Evolutionary conservation across 37 sponge, comb jelly and placozoan genomes (phyloP), one percentile per base, ranked within the genome.

Genomic region (Haliclona indistincta): DNA sequence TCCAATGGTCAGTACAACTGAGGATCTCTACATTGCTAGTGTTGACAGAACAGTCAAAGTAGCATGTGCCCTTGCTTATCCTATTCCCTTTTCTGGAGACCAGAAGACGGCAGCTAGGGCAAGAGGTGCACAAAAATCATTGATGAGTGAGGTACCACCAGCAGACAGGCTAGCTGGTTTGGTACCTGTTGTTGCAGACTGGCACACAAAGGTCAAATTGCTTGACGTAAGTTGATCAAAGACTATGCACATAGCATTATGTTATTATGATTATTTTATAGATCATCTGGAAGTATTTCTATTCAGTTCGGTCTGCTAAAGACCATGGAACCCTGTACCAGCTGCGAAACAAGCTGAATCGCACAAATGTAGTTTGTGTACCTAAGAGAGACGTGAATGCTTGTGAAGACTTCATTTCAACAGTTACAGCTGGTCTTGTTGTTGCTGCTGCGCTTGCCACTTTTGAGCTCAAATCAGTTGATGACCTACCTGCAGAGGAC

Each of bases 241-340:
- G 10, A 22, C 11, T 22, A 32, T 36, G 38, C 15, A 36, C 13
- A n/a, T 41, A 36, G 13, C 29, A 8, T 66, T 22, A 7, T 34
- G 29, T 22, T 5, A 32, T 7, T 36, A 17, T 41, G 26, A 8
- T 37, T 10, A 11, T 45, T 20, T 26, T 73, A 55, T 56, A 67
- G 70, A 58, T 69, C 20, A 69, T 69, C 11, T 70, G 71, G 80
- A 79, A 67, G 54, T 63, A 67, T 37, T 78, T 67, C 36, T 78
- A 78, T 55, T 67, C 68, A 19, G 13, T 6, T 47, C 10, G 55
- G 28, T 75, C 76, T 35, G 76, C 38, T 25, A 41, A 28, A 41
- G 76, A 75, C 19, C 76, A 75, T 63, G 70, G 80, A 11, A 79
- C 70, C 19, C 70, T 79, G 15, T 79, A 68, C 61, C 70, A 79